Evolutionary conservation across 2,797 vertebrate species (phyloP).

Genomic region (Poecilia velifera): DNA sequence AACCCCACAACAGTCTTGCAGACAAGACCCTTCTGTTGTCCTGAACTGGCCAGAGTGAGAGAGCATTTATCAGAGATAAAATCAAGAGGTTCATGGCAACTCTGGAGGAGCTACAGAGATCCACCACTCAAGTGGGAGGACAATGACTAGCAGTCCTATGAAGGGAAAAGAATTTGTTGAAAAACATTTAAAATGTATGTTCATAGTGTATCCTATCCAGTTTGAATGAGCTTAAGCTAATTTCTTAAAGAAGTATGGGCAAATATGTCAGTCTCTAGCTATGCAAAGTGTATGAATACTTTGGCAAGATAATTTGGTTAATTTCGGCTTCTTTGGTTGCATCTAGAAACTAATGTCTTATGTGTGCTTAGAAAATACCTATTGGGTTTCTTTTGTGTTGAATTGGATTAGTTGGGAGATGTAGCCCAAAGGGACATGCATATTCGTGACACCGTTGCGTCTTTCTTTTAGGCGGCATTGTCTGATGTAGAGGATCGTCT

Average conservation of each 20-base stretch:
- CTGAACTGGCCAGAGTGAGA: neutral
- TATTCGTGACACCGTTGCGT: constrained; percentile 54
- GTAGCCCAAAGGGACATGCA: constrained; percentile 46
- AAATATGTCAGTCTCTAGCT: neutral
- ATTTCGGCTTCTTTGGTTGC: constrained; percentile 7
- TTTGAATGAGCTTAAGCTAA: neutral
- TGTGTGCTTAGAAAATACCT: constrained; percentile 28
- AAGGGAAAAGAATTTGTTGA: neutral
- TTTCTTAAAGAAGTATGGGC: neutral
- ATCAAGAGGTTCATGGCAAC: neutral
- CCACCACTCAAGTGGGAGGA: neutral
- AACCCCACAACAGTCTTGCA: neutral
- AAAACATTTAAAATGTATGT: neutral
- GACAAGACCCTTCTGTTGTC: neutral
- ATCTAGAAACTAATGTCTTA: constrained; percentile 19
- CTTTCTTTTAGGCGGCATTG: constrained; percentile 43
- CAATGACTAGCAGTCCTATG: too few relatives aligned
- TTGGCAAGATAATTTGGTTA: neutral
- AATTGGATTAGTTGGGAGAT: constrained; percentile 26
- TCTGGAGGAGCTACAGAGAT: neutral
- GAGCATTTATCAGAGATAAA: neutral
- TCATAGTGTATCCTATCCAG: neutral
- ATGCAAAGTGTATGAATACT: neutral
- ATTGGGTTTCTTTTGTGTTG: constrained; percentile 45
- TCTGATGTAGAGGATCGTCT: constrained; percentile 60